Conservation (phyloP, 1,140 invertebrate genomes). For the Neodiprion virginianus region DNA sequence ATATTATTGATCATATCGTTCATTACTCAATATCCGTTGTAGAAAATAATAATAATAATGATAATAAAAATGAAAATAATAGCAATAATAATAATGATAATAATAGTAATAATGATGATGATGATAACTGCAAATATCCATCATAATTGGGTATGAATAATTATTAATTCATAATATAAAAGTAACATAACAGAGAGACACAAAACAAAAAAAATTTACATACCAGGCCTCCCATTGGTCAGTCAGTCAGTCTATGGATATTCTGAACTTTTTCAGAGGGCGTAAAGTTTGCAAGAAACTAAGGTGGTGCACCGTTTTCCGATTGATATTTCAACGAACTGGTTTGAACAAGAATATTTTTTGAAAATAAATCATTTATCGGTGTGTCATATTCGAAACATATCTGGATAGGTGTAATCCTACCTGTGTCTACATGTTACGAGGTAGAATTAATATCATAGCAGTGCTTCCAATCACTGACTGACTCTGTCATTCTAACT, state of each 20-base stretch:
- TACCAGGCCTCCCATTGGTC: conserved; percentile 1
- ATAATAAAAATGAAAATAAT: conserved; percentile 12
- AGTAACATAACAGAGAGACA: conserved; percentile 28
- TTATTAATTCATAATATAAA: conserved; percentile 23
- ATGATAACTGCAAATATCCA: not conserved
- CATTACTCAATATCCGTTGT: conserved; percentile 18
- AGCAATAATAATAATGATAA: conserved; percentile 5
- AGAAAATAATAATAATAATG: conserved; percentile 17
- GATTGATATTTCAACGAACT: not conserved
- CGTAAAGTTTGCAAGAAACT: conserved; percentile 24
- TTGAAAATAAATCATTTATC: not conserved
- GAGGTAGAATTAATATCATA: conserved; percentile 7
- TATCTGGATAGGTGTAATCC: not conserved
- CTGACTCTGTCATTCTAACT: conserved; percentile 13
- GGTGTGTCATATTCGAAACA: not conserved
- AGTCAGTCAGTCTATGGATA: conserved; percentile 26
- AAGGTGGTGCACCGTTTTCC: not conserved
- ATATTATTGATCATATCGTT: conserved; percentile 34
- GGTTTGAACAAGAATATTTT: not conserved
- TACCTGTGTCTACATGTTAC: not conserved
- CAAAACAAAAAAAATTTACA: conserved; percentile 22
- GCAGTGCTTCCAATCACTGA: conserved; percentile 6
- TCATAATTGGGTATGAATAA: conserved; percentile 10
- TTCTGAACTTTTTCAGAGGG: conserved; percentile 30
- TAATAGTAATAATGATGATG: not conserved